Evolutionary conservation across 1,140 invertebrate species (phyloP), one percentile per base, ranked within the genome.

Genomic region (Heliconius eleuchia): DNA sequence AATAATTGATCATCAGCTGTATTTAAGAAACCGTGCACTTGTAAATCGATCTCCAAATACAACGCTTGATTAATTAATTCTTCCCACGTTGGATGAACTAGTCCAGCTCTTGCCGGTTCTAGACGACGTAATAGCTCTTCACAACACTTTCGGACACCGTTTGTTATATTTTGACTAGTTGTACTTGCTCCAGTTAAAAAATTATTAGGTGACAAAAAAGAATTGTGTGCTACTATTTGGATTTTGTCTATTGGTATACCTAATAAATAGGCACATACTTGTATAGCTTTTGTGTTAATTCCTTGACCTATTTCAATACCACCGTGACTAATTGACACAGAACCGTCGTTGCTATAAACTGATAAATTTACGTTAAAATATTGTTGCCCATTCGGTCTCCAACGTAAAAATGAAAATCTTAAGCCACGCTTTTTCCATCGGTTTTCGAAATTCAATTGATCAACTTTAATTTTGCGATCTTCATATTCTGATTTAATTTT

Each of bases 361-460:
- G 96, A 96, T 7, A 98, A 94, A 18, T 96, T 94, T 0, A 96
- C 95, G 79, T 96, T 95, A 78, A 94, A 97, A 71, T 96, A 94
- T 27, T 95, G 95, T 42, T 87, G 95, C 70, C 93, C 92, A 0
- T 82, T 73, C 5, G 96, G 91, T 3, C 93, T 91, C 90, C 96
- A 97, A 82, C 95, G 95, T 95, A 97, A 96, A 0, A 96, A 95
- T 18, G 96, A 88, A 1, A 97, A 73, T 19, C 96, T 92, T 23
- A 98, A 92, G 6, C 97, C 97, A 34, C 95, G 95, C 86, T 98
- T 98, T 80, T 95, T 96, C 97, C 97, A 98, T 30, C 97, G 95
- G 92, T 98, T 97, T 72, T 90, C 83, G 77, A 91, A 92, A 86
- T 98, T 98, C 83, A 96, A 97, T 73, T 94, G 85, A 57, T 95